These are phyloP conservation scores for Festucalex cinctus DNA, from an alignment of 2,113 vertebrate genomes.

Conservation along the genomic window DNA sequence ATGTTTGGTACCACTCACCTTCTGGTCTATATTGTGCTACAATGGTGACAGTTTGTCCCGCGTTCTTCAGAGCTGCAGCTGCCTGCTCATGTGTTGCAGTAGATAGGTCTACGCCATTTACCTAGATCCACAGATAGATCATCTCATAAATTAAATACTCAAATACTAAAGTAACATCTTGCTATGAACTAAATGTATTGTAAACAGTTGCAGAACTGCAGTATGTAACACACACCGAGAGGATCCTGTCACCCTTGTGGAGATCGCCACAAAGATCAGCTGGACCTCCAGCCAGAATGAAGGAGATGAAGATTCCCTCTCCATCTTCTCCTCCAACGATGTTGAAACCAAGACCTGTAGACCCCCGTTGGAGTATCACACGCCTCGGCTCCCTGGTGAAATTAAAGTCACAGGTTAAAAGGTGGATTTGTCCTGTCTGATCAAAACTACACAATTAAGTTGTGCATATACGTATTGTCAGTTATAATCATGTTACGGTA, in stretches of 20 bases:
- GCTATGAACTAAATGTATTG: neutral
- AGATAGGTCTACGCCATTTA: conserved; percentile 91
- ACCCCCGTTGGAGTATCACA: conserved; percentile 87
- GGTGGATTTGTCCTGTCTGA: neutral
- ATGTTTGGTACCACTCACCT: conserved; percentile 72
- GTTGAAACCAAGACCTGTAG: conserved; percentile 96
- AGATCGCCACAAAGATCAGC: conserved; percentile 96
- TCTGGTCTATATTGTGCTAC: conserved; percentile 93
- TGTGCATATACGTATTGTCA: neutral
- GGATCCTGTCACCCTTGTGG: conserved; percentile 91
- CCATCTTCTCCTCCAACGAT: conserved; percentile 98
- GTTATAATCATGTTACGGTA: neutral
- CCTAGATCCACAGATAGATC: conserved; percentile 63
- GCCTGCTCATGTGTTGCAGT: conserved; percentile 94
- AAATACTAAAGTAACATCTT: neutral
- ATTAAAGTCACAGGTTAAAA: conserved; percentile 11
- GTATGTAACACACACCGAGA: conserved; percentile 79
- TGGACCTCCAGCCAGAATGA: conserved; percentile 94
- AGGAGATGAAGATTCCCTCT: conserved; percentile 98
- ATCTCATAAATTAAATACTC: neutral
- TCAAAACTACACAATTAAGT: neutral
- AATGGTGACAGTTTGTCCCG: conserved; percentile 92
- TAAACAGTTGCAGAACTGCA: neutral
- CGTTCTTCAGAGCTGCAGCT: conserved; percentile 91
- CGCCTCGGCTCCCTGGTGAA: conserved; percentile 84